phyloP scores from a whole-genome alignment of 2,113 vertebrate species.

The Lepus americanus region DNA sequence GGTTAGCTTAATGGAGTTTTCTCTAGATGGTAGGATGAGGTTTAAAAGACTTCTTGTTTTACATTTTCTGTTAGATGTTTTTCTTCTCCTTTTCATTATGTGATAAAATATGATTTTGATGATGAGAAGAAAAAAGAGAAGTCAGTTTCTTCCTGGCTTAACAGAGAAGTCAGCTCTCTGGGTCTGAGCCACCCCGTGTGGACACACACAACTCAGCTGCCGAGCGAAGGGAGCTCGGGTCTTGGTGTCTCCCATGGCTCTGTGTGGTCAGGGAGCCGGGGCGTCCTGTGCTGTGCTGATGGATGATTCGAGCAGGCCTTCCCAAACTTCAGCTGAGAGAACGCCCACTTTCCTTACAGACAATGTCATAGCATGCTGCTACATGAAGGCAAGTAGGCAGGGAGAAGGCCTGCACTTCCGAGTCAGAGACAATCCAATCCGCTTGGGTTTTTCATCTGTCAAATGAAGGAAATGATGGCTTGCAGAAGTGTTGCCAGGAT shows the following conservation, averaged over 20 bases:
- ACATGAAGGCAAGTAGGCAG: not conserved
- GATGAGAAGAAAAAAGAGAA: constrained; percentile 4
- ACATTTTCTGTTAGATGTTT: not conserved
- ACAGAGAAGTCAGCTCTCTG: not conserved
- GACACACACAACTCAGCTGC: not conserved
- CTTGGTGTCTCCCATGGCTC: fast-evolving
- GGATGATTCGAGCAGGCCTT: not conserved
- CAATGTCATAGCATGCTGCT: not conserved
- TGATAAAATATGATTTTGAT: constrained; percentile 13
- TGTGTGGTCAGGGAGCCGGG: no score
- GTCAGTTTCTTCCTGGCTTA: not conserved
- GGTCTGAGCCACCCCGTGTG: not conserved
- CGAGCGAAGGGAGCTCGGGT: not conserved
- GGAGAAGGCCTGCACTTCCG: not conserved
- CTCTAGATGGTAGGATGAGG: not conserved
- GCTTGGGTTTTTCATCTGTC: not conserved
- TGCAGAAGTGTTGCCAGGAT: not conserved
- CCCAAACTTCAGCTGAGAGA: not conserved
- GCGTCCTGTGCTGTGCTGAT: not conserved
- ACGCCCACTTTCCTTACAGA: not conserved
- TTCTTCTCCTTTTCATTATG: not conserved
- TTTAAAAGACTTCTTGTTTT: not conserved
- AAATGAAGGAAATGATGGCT: not conserved
- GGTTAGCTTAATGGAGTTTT: not conserved
- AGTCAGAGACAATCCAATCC: not conserved